Percentiles rank a stretch among this genome's conserved stretches.
phyloP scores from a whole-genome alignment of 2,797 vertebrate genomes.

The Craterocephalus amniculus region DNA sequence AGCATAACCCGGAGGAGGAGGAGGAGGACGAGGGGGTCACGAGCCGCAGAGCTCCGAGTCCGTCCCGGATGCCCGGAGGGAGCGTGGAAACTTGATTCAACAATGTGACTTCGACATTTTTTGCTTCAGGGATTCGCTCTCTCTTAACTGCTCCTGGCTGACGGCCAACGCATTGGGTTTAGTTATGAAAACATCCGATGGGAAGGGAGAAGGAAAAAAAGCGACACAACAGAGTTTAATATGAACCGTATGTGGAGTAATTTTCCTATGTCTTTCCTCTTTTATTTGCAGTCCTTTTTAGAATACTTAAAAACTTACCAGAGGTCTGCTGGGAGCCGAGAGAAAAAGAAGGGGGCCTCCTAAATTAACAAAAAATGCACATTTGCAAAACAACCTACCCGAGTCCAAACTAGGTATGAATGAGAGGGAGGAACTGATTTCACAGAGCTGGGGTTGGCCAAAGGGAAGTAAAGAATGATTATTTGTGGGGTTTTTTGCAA shows the following conservation, averaged over 20 bases:
- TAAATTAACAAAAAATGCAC: slow-evolving; percentile 72
- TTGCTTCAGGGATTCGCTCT: slow-evolving; percentile 70
- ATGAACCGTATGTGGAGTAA: slow-evolving; percentile 79
- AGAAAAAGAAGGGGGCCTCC: slow-evolving; percentile 58
- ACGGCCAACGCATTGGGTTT: slow-evolving; percentile 78
- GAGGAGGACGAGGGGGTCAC: slow-evolving; percentile 31
- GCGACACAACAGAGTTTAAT: slow-evolving; percentile 80
- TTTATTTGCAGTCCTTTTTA: slow-evolving; percentile 45
- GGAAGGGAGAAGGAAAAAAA: slow-evolving; percentile 62
- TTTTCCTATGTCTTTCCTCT: slow-evolving; percentile 51
- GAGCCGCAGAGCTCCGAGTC: slow-evolving; percentile 44
- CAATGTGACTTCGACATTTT: slow-evolving; percentile 66
- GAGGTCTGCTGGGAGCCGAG: slow-evolving; percentile 67
- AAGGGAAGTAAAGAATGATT: slow-evolving; percentile 9
- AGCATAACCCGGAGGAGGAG: slow-evolving; percentile 30
- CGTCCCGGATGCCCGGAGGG: slow-evolving; percentile 49
- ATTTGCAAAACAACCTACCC: slow-evolving; percentile 75
- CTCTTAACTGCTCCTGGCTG: slow-evolving; percentile 73
- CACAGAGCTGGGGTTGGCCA: slow-evolving; percentile 25
- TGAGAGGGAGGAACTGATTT: slow-evolving; percentile 35
- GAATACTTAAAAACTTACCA: slow-evolving; percentile 69
- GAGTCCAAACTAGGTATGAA: slow-evolving; percentile 48
- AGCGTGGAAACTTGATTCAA: slow-evolving; percentile 59
- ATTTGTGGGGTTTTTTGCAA: slow-evolving; percentile 51
- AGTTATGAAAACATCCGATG: slow-evolving; percentile 87